Evolutionary conservation across 2,888 invertebrate species (phyloP).

Genomic region (Notodonta dromedarius): DNA sequence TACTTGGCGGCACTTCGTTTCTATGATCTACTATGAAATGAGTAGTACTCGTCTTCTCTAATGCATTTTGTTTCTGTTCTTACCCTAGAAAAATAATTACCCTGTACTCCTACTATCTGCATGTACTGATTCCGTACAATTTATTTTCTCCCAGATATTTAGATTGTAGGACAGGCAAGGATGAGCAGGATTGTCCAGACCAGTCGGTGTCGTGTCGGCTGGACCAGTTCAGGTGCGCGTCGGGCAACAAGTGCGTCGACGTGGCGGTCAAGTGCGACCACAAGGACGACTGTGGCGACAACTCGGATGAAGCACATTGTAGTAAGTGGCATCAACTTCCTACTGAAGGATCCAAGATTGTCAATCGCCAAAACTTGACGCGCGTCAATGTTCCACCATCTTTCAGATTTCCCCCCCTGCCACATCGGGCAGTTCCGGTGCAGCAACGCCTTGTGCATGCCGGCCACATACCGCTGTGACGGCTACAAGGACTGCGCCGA

Average conservation of each 20-base stretch:
- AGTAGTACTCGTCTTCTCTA: too few relatives aligned
- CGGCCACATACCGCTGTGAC: conserved; percentile 92
- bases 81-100: too few relatives aligned
- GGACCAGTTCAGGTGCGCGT: conserved; percentile 94
- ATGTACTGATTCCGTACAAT: not conserved
- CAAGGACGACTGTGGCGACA: conserved; percentile 95
- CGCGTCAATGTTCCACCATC: not conserved
- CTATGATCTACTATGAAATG: too few relatives aligned
- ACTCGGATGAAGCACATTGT: conserved; percentile 95
- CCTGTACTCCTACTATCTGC: too few relatives aligned
- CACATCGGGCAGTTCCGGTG: conserved; percentile 96
- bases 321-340: conserved; percentile 80
- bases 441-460: conserved; percentile 96
- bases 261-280: conserved; percentile 91
- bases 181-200: conserved; percentile 90
- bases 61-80: too few relatives aligned
- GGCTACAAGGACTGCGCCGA: conserved; percentile 96
- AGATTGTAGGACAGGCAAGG: conserved; percentile 93
- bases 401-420: conserved; percentile 93
- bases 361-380: too few relatives aligned
- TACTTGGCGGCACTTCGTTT: too few relatives aligned
- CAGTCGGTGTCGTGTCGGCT: conserved; percentile 86
- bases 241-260: conserved; percentile 92
- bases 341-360: too few relatives aligned
- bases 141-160: conserved; percentile 73